Evolutionary conservation across 1,140 invertebrate species (phyloP).

Genomic region (Drosophila bipectinata): DNA sequence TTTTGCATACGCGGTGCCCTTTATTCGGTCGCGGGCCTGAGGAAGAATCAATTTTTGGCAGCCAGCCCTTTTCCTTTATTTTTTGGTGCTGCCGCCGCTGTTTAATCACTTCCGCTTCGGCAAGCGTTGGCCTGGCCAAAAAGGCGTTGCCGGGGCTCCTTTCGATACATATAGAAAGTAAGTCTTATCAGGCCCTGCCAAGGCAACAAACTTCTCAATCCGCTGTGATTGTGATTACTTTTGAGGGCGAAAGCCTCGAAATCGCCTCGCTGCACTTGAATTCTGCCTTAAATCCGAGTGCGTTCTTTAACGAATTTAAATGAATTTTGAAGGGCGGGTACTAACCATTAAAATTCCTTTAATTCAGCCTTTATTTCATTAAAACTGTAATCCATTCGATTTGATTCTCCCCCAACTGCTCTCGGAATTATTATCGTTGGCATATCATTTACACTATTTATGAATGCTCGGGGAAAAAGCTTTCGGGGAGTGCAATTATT

Average conservation of each 20-base stretch:
- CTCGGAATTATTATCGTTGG: background rate
- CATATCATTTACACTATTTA: slow-evolving; percentile 5
- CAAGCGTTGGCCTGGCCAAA: slow-evolving; percentile 32
- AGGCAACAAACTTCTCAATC: slow-evolving; percentile 47
- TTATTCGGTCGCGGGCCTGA: slow-evolving; percentile 4
- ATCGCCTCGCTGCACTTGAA: slow-evolving; percentile 55
- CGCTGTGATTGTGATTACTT: slow-evolving; percentile 69
- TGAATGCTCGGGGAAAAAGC: background rate
- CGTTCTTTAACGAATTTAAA: background rate
- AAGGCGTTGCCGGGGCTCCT: slow-evolving; percentile 46
- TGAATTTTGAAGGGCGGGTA: background rate
- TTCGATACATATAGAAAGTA: slow-evolving; percentile 1
- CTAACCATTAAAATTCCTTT: background rate
- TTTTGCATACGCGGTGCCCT: slow-evolving; percentile 7
- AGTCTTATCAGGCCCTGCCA: slow-evolving; percentile 46
- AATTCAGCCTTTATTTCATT: background rate
- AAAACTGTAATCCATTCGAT: background rate
- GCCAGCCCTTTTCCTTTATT: slow-evolving; percentile 27
- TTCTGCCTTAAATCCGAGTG: background rate
- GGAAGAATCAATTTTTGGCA: slow-evolving; percentile 56
- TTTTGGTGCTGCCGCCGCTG: slow-evolving; percentile 28
- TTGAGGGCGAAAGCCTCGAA: slow-evolving; percentile 36
- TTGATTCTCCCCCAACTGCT: background rate
- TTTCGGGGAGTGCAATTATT: slow-evolving; percentile 27
- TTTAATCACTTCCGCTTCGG: slow-evolving; percentile 67